Evolutionary conservation across 2,888 invertebrate species (phyloP).

Genomic region (Coelogynopora nodosa): DNA sequence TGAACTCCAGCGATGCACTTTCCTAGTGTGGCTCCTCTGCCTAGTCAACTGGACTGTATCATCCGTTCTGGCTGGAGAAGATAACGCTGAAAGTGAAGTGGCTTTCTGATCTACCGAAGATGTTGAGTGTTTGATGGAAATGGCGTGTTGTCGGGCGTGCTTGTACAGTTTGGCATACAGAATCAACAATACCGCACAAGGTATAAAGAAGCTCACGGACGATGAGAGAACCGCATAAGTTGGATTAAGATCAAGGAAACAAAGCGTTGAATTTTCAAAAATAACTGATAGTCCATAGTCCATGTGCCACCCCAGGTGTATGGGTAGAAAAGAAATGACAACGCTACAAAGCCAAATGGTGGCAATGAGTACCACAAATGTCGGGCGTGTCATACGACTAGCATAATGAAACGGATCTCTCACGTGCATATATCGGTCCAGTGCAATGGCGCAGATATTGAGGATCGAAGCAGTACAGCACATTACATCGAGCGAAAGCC

Average conservation of each 20-base stretch:
- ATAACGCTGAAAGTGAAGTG: not conserved
- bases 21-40: not conserved
- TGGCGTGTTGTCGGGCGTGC: slow-evolving; percentile 93
- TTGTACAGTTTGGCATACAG: slow-evolving; percentile 87
- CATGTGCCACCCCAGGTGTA: slow-evolving; percentile 84
- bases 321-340: slow-evolving; percentile 90
- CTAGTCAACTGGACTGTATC: not conserved
- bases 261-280: slow-evolving; percentile 59
- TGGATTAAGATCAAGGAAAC: slow-evolving; percentile 87
- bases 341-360: slow-evolving; percentile 88
- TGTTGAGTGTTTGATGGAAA: slow-evolving; percentile 71
- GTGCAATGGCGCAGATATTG: slow-evolving; percentile 92
- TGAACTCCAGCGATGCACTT: not conserved
- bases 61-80: no score
- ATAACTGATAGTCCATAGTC: slow-evolving; percentile 63
- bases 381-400: slow-evolving; percentile 66
- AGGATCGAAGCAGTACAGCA: slow-evolving; percentile 97
- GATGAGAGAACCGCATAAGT: slow-evolving; percentile 94
- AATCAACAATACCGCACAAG: slow-evolving; percentile 96
- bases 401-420: slow-evolving; percentile 63
- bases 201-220: slow-evolving; percentile 93
- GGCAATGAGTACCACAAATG: slow-evolving; percentile 70
- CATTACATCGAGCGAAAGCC: slow-evolving; percentile 99
- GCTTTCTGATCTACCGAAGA: not conserved
- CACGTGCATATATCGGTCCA: slow-evolving; percentile 79